Conservation (phyloP, 2,113 vertebrate genomes). For the Phaethornis superciliosus region DNA sequence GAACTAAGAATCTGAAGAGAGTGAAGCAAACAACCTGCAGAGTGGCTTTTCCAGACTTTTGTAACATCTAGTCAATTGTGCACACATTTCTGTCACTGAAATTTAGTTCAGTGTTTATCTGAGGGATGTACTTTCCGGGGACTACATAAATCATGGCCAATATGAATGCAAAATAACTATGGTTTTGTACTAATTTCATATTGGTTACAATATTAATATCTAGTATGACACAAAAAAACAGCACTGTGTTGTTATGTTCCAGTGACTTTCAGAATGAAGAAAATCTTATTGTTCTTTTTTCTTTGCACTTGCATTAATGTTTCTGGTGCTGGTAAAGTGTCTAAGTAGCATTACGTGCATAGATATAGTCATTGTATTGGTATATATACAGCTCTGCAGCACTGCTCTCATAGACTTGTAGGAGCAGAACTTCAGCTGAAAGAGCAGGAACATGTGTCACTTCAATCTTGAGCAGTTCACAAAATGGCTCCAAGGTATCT, state of each 20-base stretch:
- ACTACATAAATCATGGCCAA: not conserved
- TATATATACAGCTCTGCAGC: not conserved
- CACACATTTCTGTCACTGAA: not conserved
- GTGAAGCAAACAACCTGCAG: not conserved
- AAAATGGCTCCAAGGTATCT: not conserved
- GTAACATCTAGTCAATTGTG: not conserved
- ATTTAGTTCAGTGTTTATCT: not conserved
- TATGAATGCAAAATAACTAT: not conserved
- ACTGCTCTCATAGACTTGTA: too few relatives aligned
- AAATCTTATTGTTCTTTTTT: accelerated
- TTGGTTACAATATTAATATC: not conserved
- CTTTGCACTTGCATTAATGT: not conserved
- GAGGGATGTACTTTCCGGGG: not conserved
- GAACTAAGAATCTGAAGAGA: not conserved
- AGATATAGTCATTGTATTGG: too few relatives aligned
- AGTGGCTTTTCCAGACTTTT: not conserved
- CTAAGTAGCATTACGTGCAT: accelerated
- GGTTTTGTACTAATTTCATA: not conserved
- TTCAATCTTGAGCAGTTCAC: not conserved
- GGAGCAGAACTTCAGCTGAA: not conserved
- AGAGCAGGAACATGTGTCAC: accelerated
- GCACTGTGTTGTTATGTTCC: not conserved
- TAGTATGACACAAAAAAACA: not conserved
- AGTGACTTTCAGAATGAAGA: not conserved
- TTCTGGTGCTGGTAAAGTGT: not conserved